phyloP scores from a whole-genome alignment of 1,140 invertebrate genomes.

The Zaprionus capensis region DNA sequence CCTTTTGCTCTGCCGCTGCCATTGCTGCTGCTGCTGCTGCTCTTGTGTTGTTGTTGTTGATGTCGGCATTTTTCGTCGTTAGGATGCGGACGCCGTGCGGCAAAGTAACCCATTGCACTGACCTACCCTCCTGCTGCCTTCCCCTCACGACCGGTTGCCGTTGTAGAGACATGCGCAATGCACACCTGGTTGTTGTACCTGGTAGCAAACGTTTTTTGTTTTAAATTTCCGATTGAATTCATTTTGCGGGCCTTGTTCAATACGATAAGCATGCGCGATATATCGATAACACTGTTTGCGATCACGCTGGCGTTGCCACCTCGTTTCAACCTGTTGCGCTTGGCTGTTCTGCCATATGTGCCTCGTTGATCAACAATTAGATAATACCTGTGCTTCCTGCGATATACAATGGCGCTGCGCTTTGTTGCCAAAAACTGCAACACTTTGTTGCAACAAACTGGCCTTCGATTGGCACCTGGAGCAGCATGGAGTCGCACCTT shows the following conservation, averaged over 20 bases:
- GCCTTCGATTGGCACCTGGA: constrained; percentile 28
- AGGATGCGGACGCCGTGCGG: constrained; percentile 48
- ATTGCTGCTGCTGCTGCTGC: constrained; percentile 24
- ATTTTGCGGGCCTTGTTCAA: background rate
- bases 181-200: constrained; percentile 3
- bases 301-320: constrained; percentile 42
- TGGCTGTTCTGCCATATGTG: background rate
- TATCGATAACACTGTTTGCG: background rate
- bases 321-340: constrained; percentile 32
- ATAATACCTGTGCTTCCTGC: constrained; percentile 8
- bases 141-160: background rate
- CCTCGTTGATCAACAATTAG: constrained; percentile 33
- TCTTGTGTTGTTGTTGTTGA: constrained; percentile 55
- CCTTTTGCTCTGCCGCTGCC: constrained; percentile 38
- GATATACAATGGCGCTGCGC: constrained; percentile 58
- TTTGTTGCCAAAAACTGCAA: constrained; percentile 56
- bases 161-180: constrained; percentile 68
- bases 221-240: background rate
- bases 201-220: constrained; percentile 9
- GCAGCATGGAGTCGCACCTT: constrained; percentile 49
- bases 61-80: constrained; percentile 71
- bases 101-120: constrained; percentile 33
- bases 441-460: constrained; percentile 45
- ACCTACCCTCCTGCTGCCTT: background rate
- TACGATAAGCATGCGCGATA: background rate